These are phyloP conservation scores for Melinopterus prodromus DNA, from an alignment of 2,888 invertebrate species.

Conservation along the genomic window DNA sequence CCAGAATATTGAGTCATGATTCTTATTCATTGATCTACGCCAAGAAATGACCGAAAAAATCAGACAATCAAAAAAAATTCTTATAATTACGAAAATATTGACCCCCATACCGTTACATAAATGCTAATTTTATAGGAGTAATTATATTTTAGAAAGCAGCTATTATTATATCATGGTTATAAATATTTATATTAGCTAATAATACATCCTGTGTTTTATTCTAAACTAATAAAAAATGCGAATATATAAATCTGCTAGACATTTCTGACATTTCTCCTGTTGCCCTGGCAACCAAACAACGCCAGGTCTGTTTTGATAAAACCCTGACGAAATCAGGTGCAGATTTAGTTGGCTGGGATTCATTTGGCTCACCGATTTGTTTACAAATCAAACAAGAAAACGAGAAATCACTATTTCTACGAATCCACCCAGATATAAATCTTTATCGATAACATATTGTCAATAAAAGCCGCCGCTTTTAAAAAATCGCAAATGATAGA, in stretches of 20 bases:
- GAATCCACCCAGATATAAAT: background rate
- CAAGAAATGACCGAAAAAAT: too few species aligned
- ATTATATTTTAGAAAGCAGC: background rate
- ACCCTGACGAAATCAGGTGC: too few species aligned
- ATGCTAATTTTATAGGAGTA: background rate
- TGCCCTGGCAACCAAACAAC: too few species aligned
- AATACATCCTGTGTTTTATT: background rate
- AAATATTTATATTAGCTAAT: background rate
- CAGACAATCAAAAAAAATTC: too few species aligned
- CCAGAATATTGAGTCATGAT: too few species aligned
- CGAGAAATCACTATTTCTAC: constrained; percentile 12
- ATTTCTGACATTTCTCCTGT: too few species aligned
- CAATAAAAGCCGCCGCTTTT: background rate
- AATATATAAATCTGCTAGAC: too few species aligned
- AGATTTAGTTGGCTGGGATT: background rate
- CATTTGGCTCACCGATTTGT: background rate
- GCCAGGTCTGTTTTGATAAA: too few species aligned
- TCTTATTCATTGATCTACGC: too few species aligned
- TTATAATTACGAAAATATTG: too few species aligned
- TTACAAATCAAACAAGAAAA: background rate
- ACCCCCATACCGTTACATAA: background rate
- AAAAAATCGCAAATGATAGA: too few species aligned
- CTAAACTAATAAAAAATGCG: too few species aligned
- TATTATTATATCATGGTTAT: background rate
- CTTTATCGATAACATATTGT: background rate